A percentile compares a stretch with the other conserved stretches of the same genome.
Conservation (phyloP, 2,888 invertebrate genomes). For the Harpalus rubripes region DNA sequence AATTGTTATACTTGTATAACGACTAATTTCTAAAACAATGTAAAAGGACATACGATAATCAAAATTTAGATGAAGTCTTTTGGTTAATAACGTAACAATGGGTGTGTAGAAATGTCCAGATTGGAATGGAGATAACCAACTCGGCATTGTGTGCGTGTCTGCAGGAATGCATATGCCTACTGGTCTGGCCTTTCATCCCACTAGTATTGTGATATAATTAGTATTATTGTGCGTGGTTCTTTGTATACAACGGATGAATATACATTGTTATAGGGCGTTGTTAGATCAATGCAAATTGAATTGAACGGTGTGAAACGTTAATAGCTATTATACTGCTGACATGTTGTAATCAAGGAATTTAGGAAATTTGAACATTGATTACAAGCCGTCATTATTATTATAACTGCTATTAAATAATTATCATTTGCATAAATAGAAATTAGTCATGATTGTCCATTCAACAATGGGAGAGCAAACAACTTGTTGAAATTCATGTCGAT, state of each 20-base stretch:
- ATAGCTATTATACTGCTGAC: constrained; percentile 38
- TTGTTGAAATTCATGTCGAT: no score
- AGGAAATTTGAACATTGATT: constrained; percentile 33
- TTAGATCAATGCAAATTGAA: constrained; percentile 42
- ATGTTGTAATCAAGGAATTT: constrained; percentile 44
- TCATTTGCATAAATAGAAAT: background rate
- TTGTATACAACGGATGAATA: constrained; percentile 40
- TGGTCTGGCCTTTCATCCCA: constrained; percentile 3
- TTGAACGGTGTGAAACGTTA: constrained; percentile 45
- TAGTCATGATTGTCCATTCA: background rate
- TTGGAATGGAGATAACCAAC: constrained; percentile 5
- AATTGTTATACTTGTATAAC: no score
- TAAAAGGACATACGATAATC: no score
- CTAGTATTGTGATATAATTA: constrained; percentile 37
- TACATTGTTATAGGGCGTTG: constrained; percentile 41
- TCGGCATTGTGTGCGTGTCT: background rate
- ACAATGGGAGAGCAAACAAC: background rate
- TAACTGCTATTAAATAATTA: constrained; percentile 4
- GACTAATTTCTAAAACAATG: no score
- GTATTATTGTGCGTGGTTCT: constrained; percentile 38
- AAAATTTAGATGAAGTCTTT: background rate
- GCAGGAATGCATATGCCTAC: constrained; percentile 27
- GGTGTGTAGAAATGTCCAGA: background rate
- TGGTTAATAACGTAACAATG: background rate
- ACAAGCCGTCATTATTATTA: constrained; percentile 1